These are phyloP conservation scores for Drosophila affinis DNA, from an alignment of 2,888 invertebrate genomes.

Conservation along the genomic window DNA sequence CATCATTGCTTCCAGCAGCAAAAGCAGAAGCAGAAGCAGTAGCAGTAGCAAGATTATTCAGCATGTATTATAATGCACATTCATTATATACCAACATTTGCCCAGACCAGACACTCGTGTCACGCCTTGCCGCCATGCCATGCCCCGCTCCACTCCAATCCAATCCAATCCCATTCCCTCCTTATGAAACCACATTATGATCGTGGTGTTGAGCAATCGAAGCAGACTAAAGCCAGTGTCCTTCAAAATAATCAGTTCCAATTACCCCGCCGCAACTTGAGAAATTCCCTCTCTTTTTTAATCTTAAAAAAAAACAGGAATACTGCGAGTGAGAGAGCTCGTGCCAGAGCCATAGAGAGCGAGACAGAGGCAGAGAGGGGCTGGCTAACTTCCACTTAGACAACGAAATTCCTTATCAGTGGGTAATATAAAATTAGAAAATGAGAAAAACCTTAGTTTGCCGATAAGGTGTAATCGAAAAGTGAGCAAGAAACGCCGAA, in stretches of 20 bases:
- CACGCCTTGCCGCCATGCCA: conserved; percentile 8
- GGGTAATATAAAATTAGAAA: conserved; percentile 63
- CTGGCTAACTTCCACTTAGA: conserved; percentile 70
- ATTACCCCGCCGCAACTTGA: conserved; percentile 45
- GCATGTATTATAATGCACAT: conserved; percentile 42
- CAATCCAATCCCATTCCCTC: conserved; percentile 21
- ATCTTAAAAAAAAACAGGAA: conserved; percentile 30
- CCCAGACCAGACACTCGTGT: conserved; percentile 5
- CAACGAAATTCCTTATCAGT: conserved; percentile 67
- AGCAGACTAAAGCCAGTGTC: conserved; percentile 53
- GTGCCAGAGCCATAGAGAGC: not conserved
- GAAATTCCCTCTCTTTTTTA: not conserved
- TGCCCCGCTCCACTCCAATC: conserved; percentile 31
- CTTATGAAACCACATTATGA: conserved; percentile 27
- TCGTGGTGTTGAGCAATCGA: conserved; percentile 62
- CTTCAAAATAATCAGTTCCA: conserved; percentile 76
- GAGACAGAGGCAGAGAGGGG: conserved; percentile 23
- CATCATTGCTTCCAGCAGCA: conserved; percentile 15
- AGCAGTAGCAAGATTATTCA: conserved; percentile 52
- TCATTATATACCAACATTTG: conserved; percentile 24
- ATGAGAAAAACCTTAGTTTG: conserved; percentile 41
- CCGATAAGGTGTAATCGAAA: conserved; percentile 57
- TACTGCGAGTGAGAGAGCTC: conserved; percentile 2
- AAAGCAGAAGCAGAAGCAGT: conserved; percentile 21
- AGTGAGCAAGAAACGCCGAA: conserved; percentile 11